A percentile compares a stretch with the other conserved stretches of the same genome.
These are phyloP conservation scores for Vandiemenella viatica DNA, from an alignment of 2,888 invertebrate species.

Conservation along the genomic window DNA sequence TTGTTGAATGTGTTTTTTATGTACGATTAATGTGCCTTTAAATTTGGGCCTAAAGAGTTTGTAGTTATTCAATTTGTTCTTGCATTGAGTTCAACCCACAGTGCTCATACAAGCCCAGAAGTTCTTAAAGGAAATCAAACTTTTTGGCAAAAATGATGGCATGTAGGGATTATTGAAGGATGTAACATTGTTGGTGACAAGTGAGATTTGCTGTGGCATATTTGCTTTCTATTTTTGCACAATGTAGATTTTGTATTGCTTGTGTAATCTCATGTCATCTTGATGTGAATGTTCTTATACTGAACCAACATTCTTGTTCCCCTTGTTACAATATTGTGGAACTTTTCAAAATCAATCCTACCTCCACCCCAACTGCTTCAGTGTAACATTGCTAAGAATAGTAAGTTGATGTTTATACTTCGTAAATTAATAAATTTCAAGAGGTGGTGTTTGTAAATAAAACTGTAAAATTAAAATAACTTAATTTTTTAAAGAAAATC, in stretches of 20 bases:
- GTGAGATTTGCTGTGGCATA: not conserved
- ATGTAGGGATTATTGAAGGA: too few species aligned
- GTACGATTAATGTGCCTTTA: slow-evolving; percentile 3
- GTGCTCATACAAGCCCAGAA: too few species aligned
- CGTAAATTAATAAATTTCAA: slow-evolving; percentile 15
- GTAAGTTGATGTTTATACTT: slow-evolving; percentile 13
- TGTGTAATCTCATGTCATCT: not conserved
- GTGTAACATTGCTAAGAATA: slow-evolving; percentile 12
- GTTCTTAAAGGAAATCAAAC: too few species aligned
- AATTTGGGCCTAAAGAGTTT: slow-evolving; percentile 1
- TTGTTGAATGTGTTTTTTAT: not conserved
- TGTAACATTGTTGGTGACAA: too few species aligned
- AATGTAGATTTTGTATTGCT: not conserved
- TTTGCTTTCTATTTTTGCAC: not conserved
- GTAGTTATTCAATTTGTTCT: not conserved
- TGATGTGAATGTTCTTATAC: not conserved
- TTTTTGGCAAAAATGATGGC: too few species aligned
- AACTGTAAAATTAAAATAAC: slow-evolving; percentile 19
- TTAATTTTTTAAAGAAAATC: not conserved
- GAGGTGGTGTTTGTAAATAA: slow-evolving; percentile 25
- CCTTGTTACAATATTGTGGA: not conserved
- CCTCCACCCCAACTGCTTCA: slow-evolving; percentile 5
- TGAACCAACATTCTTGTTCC: not conserved
- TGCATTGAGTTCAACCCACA: too few species aligned
- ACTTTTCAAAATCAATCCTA: not conserved